phyloP scores from a whole-genome alignment of 92 coral and sea anemone genomes.

The Epizoanthus rinbou region DNA sequence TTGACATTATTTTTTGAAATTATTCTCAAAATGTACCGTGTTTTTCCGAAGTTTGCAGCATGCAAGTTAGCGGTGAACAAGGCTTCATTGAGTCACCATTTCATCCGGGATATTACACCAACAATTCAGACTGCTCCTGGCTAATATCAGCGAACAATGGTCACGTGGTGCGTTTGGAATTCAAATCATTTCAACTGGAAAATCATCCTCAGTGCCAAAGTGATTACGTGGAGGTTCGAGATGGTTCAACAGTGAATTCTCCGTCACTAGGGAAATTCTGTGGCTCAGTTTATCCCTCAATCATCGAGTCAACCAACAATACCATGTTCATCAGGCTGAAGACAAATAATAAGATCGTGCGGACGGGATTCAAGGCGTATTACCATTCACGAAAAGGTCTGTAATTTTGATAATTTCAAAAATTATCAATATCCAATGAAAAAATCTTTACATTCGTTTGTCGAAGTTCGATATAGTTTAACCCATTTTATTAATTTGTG shows the following conservation, averaged over 20 bases:
- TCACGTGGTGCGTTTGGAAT: conserved; percentile 68
- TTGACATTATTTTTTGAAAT: too few species aligned
- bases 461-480: too few species aligned
- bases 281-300: conserved; percentile 58
- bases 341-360: conserved; percentile 25
- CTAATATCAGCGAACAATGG: conserved; percentile 50
- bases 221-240: conserved; percentile 67
- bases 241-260: conserved; percentile 39
- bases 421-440: too few species aligned
- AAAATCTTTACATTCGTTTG: too few species aligned
- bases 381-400: conserved; percentile 45
- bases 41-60: conserved; percentile 35
- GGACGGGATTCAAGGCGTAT: conserved; percentile 66
- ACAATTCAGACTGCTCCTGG: conserved; percentile 63
- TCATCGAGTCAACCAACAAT: conserved; percentile 56
- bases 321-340: conserved; percentile 54
- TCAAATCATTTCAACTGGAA: conserved; percentile 58
- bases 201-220: conserved; percentile 57
- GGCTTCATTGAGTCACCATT: conserved; percentile 74
- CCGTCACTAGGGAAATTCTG: conserved; percentile 62
- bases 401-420: background rate
- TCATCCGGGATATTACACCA: conserved; percentile 73
- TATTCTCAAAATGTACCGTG: too few species aligned
- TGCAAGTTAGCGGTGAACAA: conserved; percentile 26
- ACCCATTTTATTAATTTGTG: too few species aligned